These are phyloP conservation scores for Parazoanthus darwini DNA, from an alignment of 92 coral and sea anemone species.

Conservation along the genomic window DNA sequence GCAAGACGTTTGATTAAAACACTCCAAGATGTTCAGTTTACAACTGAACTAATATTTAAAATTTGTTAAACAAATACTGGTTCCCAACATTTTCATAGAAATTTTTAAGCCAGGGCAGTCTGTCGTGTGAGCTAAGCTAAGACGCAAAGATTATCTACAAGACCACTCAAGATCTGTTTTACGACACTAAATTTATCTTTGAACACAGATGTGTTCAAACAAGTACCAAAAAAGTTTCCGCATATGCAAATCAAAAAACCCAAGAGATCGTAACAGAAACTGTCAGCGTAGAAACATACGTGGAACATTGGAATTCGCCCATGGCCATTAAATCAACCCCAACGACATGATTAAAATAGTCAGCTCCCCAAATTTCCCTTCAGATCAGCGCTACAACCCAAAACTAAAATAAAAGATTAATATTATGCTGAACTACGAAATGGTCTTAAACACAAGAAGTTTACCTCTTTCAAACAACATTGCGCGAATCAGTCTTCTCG, in stretches of 20 bases:
- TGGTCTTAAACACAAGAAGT: not conserved
- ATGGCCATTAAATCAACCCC: not conserved
- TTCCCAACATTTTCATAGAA: no score
- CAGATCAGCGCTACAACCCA: not conserved
- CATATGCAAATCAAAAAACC: not conserved
- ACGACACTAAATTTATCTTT: not conserved
- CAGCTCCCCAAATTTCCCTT: not conserved
- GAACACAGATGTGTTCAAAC: not conserved
- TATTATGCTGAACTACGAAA: not conserved
- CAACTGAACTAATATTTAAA: no score
- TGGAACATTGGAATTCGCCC: constrained; percentile 7
- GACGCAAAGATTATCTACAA: not conserved
- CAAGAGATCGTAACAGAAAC: not conserved
- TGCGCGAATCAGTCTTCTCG: not conserved
- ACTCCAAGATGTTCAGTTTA: no score
- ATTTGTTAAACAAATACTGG: no score
- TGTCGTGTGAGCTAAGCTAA: not conserved
- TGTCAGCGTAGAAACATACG: not conserved
- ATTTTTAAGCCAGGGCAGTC: no score
- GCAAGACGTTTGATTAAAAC: not conserved
- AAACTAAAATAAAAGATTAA: not conserved
- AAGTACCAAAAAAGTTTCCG: constrained; percentile 1
- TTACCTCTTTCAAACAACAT: constrained; percentile 25
- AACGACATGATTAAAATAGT: not conserved
- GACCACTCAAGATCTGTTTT: no score